phyloP scores from a whole-genome alignment of 2,797 vertebrate species.

The Leptodactylus fallax region DNA sequence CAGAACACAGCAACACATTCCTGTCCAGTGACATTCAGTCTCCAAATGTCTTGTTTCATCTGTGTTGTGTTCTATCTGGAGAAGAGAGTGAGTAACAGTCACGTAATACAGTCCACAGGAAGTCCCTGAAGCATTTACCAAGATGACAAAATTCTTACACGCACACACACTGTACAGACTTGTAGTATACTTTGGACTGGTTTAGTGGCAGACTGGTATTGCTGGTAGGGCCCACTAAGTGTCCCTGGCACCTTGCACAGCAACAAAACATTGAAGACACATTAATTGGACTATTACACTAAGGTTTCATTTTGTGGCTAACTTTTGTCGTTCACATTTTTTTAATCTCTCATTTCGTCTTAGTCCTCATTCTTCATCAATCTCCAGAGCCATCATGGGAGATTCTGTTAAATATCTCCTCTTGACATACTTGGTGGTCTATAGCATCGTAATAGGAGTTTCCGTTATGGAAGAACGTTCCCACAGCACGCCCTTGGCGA shows the following conservation, averaged over 20 bases:
- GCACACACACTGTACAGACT: conserved; percentile 66
- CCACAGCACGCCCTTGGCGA: conserved; percentile 93
- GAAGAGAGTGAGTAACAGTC: conserved; percentile 65
- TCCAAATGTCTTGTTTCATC: conserved; percentile 15
- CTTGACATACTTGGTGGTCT: conserved; percentile 89
- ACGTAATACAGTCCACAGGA: conserved; percentile 66
- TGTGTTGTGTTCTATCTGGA: conserved; percentile 44
- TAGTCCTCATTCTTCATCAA: conserved; percentile 73
- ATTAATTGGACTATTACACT: conserved; percentile 69
- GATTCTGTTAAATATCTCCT: conserved; percentile 89
- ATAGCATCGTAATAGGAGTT: conserved; percentile 89
- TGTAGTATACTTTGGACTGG: conserved; percentile 73
- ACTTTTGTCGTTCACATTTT: conserved; percentile 29
- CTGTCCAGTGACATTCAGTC: conserved; percentile 41
- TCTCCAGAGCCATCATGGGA: conserved; percentile 89
- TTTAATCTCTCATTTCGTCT: background rate
- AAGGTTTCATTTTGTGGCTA: conserved; percentile 65
- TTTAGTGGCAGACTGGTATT: conserved; percentile 63
- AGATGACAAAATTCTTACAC: conserved; percentile 31
- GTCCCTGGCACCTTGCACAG: conserved; percentile 43
- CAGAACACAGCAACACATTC: conserved; percentile 57
- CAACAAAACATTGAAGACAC: conserved; percentile 63
- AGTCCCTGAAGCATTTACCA: conserved; percentile 63
- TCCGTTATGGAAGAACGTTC: conserved; percentile 89
- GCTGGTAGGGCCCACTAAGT: conserved; percentile 25